Conservation (phyloP, 2,888 invertebrate species). For the Diadromus collaris region DNA sequence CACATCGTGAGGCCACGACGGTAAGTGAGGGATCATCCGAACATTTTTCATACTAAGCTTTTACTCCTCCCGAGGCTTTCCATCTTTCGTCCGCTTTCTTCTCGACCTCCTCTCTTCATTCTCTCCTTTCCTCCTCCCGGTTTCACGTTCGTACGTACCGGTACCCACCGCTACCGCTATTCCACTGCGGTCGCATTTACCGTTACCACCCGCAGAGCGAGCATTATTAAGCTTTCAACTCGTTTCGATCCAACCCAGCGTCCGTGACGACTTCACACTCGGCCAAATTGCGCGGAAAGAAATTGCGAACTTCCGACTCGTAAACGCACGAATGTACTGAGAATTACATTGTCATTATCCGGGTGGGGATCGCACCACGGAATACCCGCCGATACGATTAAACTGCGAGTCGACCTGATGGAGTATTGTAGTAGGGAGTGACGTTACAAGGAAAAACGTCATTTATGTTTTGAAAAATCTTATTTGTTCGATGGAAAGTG, state of each 20-base stretch:
- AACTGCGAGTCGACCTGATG: neutral
- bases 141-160: slow-evolving; percentile 44
- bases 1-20: slow-evolving; percentile 52
- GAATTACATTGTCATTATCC: slow-evolving; percentile 44
- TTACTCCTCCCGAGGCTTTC: slow-evolving; percentile 59
- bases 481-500: neutral
- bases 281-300: slow-evolving; percentile 73
- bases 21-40: slow-evolving; percentile 71
- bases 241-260: slow-evolving; percentile 35
- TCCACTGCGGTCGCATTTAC: slow-evolving; percentile 59
- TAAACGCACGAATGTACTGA: slow-evolving; percentile 40
- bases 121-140: slow-evolving; percentile 37
- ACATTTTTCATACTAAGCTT: slow-evolving; percentile 76
- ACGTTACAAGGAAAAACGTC: neutral
- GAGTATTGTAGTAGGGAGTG: too few species aligned
- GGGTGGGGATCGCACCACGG: neutral
- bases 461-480: neutral
- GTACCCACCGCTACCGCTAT: slow-evolving; percentile 28
- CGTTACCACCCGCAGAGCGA: slow-evolving; percentile 61
- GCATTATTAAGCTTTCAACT: slow-evolving; percentile 58
- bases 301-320: slow-evolving; percentile 68
- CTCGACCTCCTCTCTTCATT: slow-evolving; percentile 47
- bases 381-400: neutral
- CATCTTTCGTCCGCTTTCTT: slow-evolving; percentile 55
- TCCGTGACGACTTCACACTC: slow-evolving; percentile 60